Evolutionary conservation across 30 jellyfish, hydroid and myxozoan genomes (phyloP), one percentile per base, ranked within the genome.

Genomic region (Rhopilema esculentum): DNA sequence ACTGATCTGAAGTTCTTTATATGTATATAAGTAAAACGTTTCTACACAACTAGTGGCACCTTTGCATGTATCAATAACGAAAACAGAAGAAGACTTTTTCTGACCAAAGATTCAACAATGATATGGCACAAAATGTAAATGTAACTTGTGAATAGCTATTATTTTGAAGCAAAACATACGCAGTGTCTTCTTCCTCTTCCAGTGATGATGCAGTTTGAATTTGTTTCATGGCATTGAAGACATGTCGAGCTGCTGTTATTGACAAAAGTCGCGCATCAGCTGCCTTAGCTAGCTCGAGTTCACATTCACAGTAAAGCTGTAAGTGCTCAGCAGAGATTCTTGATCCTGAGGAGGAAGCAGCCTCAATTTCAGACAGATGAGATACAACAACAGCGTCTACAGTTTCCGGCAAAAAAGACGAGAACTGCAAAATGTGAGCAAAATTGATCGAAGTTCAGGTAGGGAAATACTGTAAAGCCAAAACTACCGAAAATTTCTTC

Each of bases 221-320:
- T 12, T 17, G 49, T 28, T 72, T 72, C 92, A 84, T 70, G 50
- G 75, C 79, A 17, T 53, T 57, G 73, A 27, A 71, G 30, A 84
- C 64, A 57, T 84, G 92, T 17, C 51, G 62, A 1, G 92, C 92
- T 20, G 92, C 92, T 32, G 92, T 72, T 28, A 84, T 84, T 16
- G 87, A 53, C 30, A 31, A 84, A 28, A 84, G 80, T 0, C 87
- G 80, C 73, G 52, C 48, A 20, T 84, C 92, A 1, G 92, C 92
- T 22, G 32, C 75, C 1, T 57, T 26, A 0, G 92, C 73, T 4
- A 88, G 69, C 79, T 49, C 84, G 16, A 12, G 0, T 33, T 71
- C 64, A 40, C 92, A 79, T 29, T 49, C 70, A 75, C 88, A 69
- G 1, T 27, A 28, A 61, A 88, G 65, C 27, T 79, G 49, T 29